Evolutionary conservation across 1,140 invertebrate species (phyloP), one percentile per base, ranked within the genome.

Genomic region (Oncopodura yosiiana): DNA sequence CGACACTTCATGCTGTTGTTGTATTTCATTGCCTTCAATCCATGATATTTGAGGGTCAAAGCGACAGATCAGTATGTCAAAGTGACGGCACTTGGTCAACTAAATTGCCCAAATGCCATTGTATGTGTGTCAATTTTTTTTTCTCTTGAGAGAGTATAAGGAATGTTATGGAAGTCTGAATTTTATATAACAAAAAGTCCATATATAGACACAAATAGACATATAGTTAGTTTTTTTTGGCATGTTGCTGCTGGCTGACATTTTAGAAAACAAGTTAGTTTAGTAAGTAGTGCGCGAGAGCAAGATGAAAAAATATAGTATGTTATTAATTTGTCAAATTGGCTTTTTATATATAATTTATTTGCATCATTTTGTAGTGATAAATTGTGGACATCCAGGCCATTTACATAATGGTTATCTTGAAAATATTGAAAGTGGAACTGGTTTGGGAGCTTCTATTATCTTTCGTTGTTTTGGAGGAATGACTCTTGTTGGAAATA

Each of bases 391-490:
- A 2, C 80, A 84, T 62, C 89, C 91, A 0, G 89, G 89, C 3
- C 77, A 81, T 19, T 74, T 97, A 1, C 88, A 86, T 75, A 96
- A 97, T 68, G 94, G 94, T 6, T 96, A 91, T 83, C 77, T 97
- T 51, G 90, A 96, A 70, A 93, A 93, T 64, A 86, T 87, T 45
- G 86, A 89, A 61, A 18, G 56, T 12, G 88, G 88, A 19, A 94
- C 90, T 5, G 86, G 82, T 0, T 76, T 94, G 21, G 92, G 91
- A 0, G 83, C 89, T 0, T 90, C 86, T 34, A 83, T 95, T 51
- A 91, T 94, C 65, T 97, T 94, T 71, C 80, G 90, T 18, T 98
- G 94, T 69, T 84, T 87, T 65, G 87, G 92, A 51, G 83, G 86
- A 55, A 96, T 94, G 86, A 83, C 83, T 59, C 82, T 96, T 68